Conservation (phyloP, 2,113 vertebrate genomes). For the Tiliqua scincoides region DNA sequence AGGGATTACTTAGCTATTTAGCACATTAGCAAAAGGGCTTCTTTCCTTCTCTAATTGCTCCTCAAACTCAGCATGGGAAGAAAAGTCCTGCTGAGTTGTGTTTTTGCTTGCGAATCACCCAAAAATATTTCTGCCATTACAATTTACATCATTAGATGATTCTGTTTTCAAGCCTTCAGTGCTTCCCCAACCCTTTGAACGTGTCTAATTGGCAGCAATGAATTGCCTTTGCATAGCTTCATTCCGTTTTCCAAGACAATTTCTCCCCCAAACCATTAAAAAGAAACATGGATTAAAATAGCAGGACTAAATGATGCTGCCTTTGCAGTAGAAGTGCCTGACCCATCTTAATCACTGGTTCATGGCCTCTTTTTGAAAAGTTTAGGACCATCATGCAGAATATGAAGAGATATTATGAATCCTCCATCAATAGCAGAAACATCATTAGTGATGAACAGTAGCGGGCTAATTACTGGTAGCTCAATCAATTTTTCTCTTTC, state of each 20-base stretch:
- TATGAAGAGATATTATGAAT: background rate
- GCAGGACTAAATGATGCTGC: background rate
- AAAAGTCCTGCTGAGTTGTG: background rate
- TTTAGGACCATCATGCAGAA: background rate
- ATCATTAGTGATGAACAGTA: background rate
- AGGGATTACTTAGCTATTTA: background rate
- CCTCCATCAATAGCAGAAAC: background rate
- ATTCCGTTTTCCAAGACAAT: background rate
- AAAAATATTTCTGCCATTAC: constrained; percentile 27
- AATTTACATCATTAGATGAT: background rate
- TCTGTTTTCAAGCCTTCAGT: background rate
- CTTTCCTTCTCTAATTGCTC: background rate
- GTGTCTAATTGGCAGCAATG: background rate
- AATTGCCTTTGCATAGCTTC: background rate
- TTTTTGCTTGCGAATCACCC: constrained; percentile 1
- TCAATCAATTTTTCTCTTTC: background rate
- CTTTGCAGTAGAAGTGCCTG: background rate
- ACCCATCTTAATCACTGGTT: background rate
- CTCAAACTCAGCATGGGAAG: background rate
- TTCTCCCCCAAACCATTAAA: background rate
- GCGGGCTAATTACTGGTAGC: background rate
- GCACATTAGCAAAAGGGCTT: background rate
- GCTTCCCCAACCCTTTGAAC: background rate
- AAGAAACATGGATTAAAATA: background rate
- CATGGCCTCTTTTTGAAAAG: background rate